Evolutionary conservation across 2,888 invertebrate species (phyloP), one percentile per base, ranked within the genome.

Genomic region (Athripsodes cinereus): DNA sequence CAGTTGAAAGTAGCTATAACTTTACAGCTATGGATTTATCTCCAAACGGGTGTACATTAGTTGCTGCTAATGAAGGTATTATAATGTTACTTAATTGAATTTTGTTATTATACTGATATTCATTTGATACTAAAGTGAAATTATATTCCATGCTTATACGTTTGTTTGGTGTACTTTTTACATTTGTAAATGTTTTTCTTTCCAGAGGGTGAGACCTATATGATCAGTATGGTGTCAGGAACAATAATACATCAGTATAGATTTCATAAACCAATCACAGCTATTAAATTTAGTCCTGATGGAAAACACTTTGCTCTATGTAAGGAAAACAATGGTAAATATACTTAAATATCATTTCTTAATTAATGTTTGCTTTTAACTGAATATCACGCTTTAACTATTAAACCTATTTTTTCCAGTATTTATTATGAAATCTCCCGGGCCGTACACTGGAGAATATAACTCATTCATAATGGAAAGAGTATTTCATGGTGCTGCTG

Each of bases 251-350:
- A 96, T 69, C 84, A 82, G 47, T 89, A 94, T 67, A 85, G 90
- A 68, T 96, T 96, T 70, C 89, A 88, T 67, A 79, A 84, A 57
- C 81, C 81, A 63, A 87, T 95, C 0, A 81, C 82, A 64, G 85
- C 85, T 53, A 81, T 96, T 0, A 85, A 84, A 68, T 99, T 98
- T 73, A 96, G 96, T 69, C 97, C 97, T 0, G 88, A 97, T 79
- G 95, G 96, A 20, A 88, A 87, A 77, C 88, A 91, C 69, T 90
- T 97, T 79, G 96, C 96, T 0, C 90, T 92, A 11, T 91, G 93
- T 46, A 90, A 92, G 72, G 89, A 87, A 67, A 89, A 87, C 69
- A 86, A 86, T 72, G 89, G 88, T 88, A 75, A 68, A 63, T 63
- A n/a, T 59, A 16, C 16, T 40, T 40, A 3, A 40, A 8, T n/a